Evolutionary conservation across 2,113 vertebrate genomes (phyloP).

Genomic region (Glareola pratincola): DNA sequence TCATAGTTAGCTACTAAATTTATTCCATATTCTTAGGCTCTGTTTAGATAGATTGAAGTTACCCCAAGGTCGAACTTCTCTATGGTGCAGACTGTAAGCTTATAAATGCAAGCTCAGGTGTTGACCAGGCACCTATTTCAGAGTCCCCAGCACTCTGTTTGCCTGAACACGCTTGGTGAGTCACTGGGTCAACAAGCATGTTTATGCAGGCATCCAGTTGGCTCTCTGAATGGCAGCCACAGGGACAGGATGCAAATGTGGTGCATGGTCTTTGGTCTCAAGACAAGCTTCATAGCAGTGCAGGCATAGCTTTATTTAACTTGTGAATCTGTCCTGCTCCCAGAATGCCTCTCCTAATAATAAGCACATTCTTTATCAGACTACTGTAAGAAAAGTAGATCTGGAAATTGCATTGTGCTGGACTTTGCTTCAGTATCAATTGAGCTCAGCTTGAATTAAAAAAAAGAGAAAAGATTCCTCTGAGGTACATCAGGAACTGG

Average conservation of each 20-base stretch:
- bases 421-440: neutral
- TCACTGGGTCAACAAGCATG: neutral
- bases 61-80: neutral
- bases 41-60: conserved; percentile 18
- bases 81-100: neutral
- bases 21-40: neutral
- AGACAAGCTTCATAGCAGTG: neutral
- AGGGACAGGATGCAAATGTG: neutral
- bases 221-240: neutral
- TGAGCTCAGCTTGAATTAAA: neutral
- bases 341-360: neutral
- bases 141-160: neutral
- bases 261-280: neutral
- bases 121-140: neutral
- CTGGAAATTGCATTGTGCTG: neutral
- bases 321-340: neutral
- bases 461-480: neutral
- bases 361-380: neutral
- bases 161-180: neutral
- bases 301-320: neutral
- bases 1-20: neutral
- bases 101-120: conserved; percentile 20
- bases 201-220: neutral
- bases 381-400: neutral
- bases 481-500: neutral